phyloP scores from a whole-genome alignment of 92 coral and sea anemone species.

The Hydrozoanthus gracilis region DNA sequence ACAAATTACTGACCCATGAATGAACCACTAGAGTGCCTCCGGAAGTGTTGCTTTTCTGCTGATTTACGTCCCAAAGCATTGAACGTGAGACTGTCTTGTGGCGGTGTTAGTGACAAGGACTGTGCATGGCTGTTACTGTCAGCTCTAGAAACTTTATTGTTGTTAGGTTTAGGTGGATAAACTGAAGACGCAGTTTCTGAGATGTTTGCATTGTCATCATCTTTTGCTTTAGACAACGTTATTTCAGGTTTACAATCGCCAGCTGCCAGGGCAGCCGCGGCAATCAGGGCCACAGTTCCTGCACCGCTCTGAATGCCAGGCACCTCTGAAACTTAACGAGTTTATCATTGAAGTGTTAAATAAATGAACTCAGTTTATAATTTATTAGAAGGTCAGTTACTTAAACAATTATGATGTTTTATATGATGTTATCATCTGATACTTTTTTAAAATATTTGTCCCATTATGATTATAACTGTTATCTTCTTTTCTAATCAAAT shows the following conservation, averaged over 20 bases:
- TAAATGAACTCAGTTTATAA: not conserved
- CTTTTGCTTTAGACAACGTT: slow-evolving; percentile 86
- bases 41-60: slow-evolving; percentile 91
- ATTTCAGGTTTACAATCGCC: slow-evolving; percentile 90
- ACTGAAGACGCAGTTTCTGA: slow-evolving; percentile 44
- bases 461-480: too few species aligned
- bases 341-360: slow-evolving; percentile 42
- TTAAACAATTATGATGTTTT: not conserved
- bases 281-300: slow-evolving; percentile 98
- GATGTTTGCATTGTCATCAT: slow-evolving; percentile 64
- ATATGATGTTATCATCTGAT: not conserved
- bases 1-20: slow-evolving; percentile 86
- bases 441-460: too few species aligned
- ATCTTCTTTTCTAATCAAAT: too few species aligned
- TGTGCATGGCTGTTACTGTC: slow-evolving; percentile 66
- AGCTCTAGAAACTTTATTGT: slow-evolving; percentile 65
- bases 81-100: slow-evolving; percentile 81
- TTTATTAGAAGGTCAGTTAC: not conserved
- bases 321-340: slow-evolving; percentile 90
- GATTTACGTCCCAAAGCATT: slow-evolving; percentile 85
- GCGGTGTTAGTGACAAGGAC: slow-evolving; percentile 68
- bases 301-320: slow-evolving; percentile 99
- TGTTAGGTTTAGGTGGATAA: slow-evolving; percentile 68
- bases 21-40: slow-evolving; percentile 93
- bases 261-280: slow-evolving; percentile 94